phyloP scores from a whole-genome alignment of 2,888 invertebrate genomes.

The Laspeyria flexula region DNA sequence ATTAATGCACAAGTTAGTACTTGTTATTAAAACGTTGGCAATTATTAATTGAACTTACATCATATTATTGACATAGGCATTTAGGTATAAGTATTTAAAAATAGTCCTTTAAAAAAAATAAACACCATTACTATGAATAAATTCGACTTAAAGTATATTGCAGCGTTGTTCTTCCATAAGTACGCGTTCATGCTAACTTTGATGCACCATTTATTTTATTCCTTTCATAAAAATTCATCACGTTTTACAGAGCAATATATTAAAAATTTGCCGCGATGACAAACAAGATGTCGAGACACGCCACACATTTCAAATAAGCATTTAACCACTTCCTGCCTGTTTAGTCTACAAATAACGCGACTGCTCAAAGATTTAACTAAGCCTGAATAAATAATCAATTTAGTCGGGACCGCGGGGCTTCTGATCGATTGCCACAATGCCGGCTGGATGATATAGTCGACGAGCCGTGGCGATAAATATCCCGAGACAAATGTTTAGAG shows the following conservation, averaged over 20 bases:
- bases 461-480: slow-evolving; percentile 83
- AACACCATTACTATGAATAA: too few species aligned
- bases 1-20: too few species aligned
- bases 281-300: slow-evolving; percentile 54
- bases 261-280: slow-evolving; percentile 60
- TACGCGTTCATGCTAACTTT: too few species aligned
- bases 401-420: slow-evolving; percentile 74
- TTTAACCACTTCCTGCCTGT: slow-evolving; percentile 75
- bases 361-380: slow-evolving; percentile 79
- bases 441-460: slow-evolving; percentile 82
- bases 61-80: too few species aligned
- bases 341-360: slow-evolving; percentile 78
- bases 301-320: slow-evolving; percentile 66
- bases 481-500: slow-evolving; percentile 83
- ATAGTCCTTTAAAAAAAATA: too few species aligned
- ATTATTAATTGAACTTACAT: too few species aligned
- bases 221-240: slow-evolving; percentile 27
- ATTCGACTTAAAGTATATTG: too few species aligned
- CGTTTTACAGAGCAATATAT: slow-evolving; percentile 31
- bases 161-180: too few species aligned
- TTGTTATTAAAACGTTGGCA: too few species aligned
- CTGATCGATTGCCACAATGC: slow-evolving; percentile 84
- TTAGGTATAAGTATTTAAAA: too few species aligned
- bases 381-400: slow-evolving; percentile 84
- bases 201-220: slow-evolving; percentile 14